Evolutionary conservation across 2,888 invertebrate species (phyloP), one percentile per base, ranked within the genome.

Genomic region (Dryomyza anilis): DNA sequence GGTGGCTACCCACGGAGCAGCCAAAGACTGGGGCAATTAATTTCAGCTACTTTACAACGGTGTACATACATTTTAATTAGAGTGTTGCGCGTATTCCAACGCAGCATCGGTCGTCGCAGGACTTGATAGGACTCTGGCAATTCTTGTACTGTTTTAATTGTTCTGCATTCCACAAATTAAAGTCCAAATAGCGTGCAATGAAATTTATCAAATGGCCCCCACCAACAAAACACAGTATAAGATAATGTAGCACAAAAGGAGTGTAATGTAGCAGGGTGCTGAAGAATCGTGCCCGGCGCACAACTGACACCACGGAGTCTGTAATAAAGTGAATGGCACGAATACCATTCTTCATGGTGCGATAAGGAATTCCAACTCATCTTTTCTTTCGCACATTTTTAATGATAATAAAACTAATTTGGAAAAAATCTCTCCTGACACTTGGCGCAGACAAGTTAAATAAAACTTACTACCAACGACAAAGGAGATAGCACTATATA

Each of bases 351-450:
- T 67, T 70, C 61, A 56, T 67, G 69, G 68, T 60, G 70, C 67
- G 69, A 72, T 72, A 72, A 72, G 71, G 69, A 69, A 67, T 63
- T 65, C 63, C 53, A 70, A 68, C 66, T 71, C 66, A 63, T 69
- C 66, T 66, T 67, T 64, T 48, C 55, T 48, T 53, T 64, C 27
- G 67, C 64, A 56, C 66, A 67, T 69, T 74, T 74, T 70, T 71
- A 73, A 75, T 73, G 74, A 72, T 74, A 75, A 75, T 72, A 70
- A 73, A 67, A 71, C 72, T 72, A 74, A 74, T 75, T 75, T 72
- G 69, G 69, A 74, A 68, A 72, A 67, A n/a, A n/a, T n/a, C n/a
- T 69, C 69, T 57, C 65, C 66, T 62, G 63, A 61, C 33, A 64
- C 57, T 45, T 29, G 45, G 57, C 45, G 25, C 43, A 57, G 55